Evolutionary conservation across 1,140 invertebrate genomes (phyloP), one percentile per base, ranked within the genome.

Genomic region (Nephila pilipes): DNA sequence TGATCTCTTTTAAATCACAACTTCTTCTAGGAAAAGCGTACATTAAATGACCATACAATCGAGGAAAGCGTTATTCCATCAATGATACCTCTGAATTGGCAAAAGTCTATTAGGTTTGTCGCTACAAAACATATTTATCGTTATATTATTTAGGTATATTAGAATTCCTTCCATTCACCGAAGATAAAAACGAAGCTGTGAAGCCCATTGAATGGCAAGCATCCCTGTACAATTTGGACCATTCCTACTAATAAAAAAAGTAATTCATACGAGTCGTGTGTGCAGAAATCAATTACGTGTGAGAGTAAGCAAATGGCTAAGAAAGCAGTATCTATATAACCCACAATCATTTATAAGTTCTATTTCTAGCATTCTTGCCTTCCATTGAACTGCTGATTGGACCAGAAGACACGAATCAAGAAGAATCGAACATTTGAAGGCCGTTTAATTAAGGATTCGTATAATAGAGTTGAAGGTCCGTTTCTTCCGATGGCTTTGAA

Each of bases 401-500:
- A 8, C 14, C 12, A 20, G 83, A 55, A 32, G 54, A n/a, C 29
- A 32, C 55, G 54, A 8, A 54, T 16, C 22, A 29, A 18, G 32
- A 80, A 36, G 54, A 55, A 46, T 54, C 38, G 38, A 55, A 18
- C 80, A 54, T 54, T 80, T 83, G 46, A 46, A 22, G 38, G 80
- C 22, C 83, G 16, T 60, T 85, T 85, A 85, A 85, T 85, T 58
- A 85, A 36, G 6, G 83, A 60, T 20, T 85, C 83, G 60, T 55
- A 22, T 36, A 25, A 58, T 55, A 4, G 12, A 55, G 32, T 1
- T 85, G 83, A 85, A 14, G 54, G 32, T 18, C 55, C 18, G 60
- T 55, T 29, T 81, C 36, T 83, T 60, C 58, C 83, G 6, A 36
- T 36, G 83, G 83, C 55, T 85, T 60, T 85, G 83, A 85, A 85